Conservation (phyloP, 1,140 invertebrate genomes). For the Samia ricini region DNA sequence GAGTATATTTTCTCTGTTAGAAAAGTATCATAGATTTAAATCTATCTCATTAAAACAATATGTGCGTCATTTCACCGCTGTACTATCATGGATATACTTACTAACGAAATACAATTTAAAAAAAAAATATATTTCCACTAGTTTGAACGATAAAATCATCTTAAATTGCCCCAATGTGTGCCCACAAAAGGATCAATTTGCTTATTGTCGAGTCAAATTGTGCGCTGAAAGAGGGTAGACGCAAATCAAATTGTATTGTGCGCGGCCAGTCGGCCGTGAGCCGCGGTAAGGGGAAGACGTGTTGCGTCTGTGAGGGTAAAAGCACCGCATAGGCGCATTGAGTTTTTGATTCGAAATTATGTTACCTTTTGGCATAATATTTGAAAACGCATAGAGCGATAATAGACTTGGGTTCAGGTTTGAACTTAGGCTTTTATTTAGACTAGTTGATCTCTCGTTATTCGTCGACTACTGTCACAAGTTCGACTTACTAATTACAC, state of each 20-base stretch:
- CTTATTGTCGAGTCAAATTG: constrained; percentile 11
- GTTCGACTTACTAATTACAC: too few relatives aligned
- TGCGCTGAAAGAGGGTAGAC: constrained; percentile 8
- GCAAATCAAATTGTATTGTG: constrained; percentile 9
- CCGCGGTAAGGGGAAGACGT: constrained; percentile 2
- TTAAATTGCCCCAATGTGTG: constrained; percentile 5
- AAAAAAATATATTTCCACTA: neutral
- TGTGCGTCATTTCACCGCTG: neutral
- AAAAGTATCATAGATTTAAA: neutral
- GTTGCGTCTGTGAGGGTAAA: neutral
- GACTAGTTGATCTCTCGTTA: too few relatives aligned
- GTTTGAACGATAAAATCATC: constrained; percentile 4
- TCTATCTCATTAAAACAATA: neutral
- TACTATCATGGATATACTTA: neutral
- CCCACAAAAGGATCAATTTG: constrained; percentile 8
- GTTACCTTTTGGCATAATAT: too few relatives aligned
- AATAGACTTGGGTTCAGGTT: too few relatives aligned
- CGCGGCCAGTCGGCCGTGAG: constrained; percentile 5
- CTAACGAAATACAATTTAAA: neutral
- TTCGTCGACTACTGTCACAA: too few relatives aligned
- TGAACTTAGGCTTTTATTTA: too few relatives aligned
- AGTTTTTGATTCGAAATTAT: too few relatives aligned
- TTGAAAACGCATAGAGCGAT: too few relatives aligned
- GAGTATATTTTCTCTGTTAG: too few relatives aligned
- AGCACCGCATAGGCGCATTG: neutral